These are phyloP conservation scores for Epicauta chinensis DNA, from an alignment of 1,140 invertebrate species.

Conservation along the genomic window DNA sequence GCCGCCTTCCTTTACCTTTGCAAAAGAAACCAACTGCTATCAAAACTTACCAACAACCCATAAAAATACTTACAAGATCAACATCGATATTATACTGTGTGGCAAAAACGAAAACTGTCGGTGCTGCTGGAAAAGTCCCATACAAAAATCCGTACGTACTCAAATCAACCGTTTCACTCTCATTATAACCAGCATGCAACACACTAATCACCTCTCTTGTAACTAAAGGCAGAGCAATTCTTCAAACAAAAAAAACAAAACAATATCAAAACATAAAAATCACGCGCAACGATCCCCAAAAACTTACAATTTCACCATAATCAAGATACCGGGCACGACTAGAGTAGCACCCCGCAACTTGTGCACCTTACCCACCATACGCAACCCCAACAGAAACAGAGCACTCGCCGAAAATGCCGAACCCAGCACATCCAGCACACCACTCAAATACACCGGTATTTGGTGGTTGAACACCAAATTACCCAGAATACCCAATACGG, in stretches of 20 bases:
- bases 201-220: conserved; percentile 79
- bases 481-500: conserved; percentile 39
- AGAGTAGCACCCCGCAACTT: conserved; percentile 68
- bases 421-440: conserved; percentile 74
- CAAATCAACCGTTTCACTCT: conserved; percentile 68
- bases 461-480: conserved; percentile 11
- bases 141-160: conserved; percentile 94
- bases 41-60: not conserved
- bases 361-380: conserved; percentile 88
- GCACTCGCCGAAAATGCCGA: conserved; percentile 87
- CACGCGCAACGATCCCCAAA: not conserved
- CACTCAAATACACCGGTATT: conserved; percentile 53
- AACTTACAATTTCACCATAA: conserved; percentile 81
- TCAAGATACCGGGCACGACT: conserved; percentile 77
- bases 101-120: conserved; percentile 91
- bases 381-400: conserved; percentile 81
- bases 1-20: too few species aligned
- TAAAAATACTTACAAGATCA: conserved; percentile 62
- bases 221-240: conserved; percentile 78
- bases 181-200: conserved; percentile 59
- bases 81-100: conserved; percentile 79
- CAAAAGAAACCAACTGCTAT: too few species aligned
- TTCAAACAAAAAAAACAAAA: conserved; percentile 38
- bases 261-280: not conserved
- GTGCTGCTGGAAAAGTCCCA: conserved; percentile 91